Evolutionary conservation across 1,140 invertebrate species (phyloP).

Genomic region (Drosophila oshimai): DNA sequence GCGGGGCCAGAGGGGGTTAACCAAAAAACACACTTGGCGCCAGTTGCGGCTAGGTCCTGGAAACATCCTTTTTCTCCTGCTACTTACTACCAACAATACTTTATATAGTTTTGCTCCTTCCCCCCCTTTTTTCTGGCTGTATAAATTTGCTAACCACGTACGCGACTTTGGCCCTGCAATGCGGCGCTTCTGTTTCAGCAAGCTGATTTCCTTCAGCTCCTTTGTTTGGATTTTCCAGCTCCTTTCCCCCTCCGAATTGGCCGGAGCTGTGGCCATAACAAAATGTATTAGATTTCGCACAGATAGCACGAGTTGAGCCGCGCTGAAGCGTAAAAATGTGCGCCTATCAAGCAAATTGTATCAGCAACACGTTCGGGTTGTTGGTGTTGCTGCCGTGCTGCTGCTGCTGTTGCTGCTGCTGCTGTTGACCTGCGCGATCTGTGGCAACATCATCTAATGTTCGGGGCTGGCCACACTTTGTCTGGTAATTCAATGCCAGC

Average conservation of each 20-base stretch:
- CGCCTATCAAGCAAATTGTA: slow-evolving; percentile 79
- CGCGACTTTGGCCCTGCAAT: slow-evolving; percentile 64
- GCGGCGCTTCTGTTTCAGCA: slow-evolving; percentile 69
- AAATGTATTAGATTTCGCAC: slow-evolving; percentile 79
- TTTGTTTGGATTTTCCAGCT: slow-evolving; percentile 10
- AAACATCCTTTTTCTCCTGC: slow-evolving; percentile 9
- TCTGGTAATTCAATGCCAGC: slow-evolving; percentile 79
- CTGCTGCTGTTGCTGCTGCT: slow-evolving; percentile 6
- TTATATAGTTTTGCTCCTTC: not conserved
- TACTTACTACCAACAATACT: too few species aligned
- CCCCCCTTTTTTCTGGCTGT: slow-evolving; percentile 38
- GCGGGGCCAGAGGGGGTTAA: slow-evolving; percentile 53
- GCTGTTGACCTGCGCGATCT: slow-evolving; percentile 56
- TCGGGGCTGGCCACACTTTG: slow-evolving; percentile 71
- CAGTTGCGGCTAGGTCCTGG: slow-evolving; percentile 47
- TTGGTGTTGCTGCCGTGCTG: slow-evolving; percentile 14
- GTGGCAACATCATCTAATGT: slow-evolving; percentile 74
- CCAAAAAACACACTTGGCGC: slow-evolving; percentile 74
- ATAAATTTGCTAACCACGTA: slow-evolving; percentile 78
- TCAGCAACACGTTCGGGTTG: slow-evolving; percentile 71
- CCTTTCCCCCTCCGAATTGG: slow-evolving; percentile 20
- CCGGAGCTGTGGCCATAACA: slow-evolving; percentile 54
- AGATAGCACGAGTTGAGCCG: slow-evolving; percentile 53
- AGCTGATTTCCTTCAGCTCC: slow-evolving; percentile 42
- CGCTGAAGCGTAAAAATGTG: slow-evolving; percentile 77